Conservation (phyloP, 2,113 vertebrate genomes). For the Lutjanus erythropterus region DNA sequence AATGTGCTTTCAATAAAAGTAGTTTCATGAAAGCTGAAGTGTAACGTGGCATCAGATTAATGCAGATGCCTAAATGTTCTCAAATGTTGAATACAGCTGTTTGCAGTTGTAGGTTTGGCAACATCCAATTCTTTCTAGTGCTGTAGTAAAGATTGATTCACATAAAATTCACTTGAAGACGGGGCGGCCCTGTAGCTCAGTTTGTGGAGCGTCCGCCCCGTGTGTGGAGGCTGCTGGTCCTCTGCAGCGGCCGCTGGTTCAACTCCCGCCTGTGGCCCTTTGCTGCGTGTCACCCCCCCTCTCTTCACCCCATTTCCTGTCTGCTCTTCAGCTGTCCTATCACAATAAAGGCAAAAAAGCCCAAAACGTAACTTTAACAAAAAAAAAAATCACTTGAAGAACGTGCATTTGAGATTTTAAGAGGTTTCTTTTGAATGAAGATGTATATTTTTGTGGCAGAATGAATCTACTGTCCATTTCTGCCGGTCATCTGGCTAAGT, state of each 20-base stretch:
- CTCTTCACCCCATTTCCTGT: too few relatives aligned
- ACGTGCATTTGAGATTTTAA: not conserved
- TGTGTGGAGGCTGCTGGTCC: too few relatives aligned
- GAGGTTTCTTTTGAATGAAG: not conserved
- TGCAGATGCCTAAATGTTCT: not conserved
- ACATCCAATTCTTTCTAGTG: not conserved
- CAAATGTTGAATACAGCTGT: conserved; percentile 8
- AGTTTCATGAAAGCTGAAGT: not conserved
- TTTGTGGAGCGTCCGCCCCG: too few relatives aligned
- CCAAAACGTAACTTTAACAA: too few relatives aligned
- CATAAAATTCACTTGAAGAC: not conserved
- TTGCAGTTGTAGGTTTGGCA: not conserved
- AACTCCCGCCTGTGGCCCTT: too few relatives aligned
- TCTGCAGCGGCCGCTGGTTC: too few relatives aligned
- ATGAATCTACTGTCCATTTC: not conserved
- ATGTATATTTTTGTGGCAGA: not conserved
- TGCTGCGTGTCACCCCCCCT: too few relatives aligned
- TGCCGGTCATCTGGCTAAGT: not conserved
- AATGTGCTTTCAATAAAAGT: conserved; percentile 18
- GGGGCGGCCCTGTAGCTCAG: too few relatives aligned
- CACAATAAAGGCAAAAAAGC: too few relatives aligned
- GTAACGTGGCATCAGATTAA: not conserved
- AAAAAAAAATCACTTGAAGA: not conserved
- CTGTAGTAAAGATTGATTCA: not conserved
- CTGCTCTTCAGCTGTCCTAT: too few relatives aligned